Percentiles rank a stretch among this genome's conserved stretches.
Conservation (phyloP, 2,113 vertebrate genomes). For the Stomatorhinus ivindoensis region DNA sequence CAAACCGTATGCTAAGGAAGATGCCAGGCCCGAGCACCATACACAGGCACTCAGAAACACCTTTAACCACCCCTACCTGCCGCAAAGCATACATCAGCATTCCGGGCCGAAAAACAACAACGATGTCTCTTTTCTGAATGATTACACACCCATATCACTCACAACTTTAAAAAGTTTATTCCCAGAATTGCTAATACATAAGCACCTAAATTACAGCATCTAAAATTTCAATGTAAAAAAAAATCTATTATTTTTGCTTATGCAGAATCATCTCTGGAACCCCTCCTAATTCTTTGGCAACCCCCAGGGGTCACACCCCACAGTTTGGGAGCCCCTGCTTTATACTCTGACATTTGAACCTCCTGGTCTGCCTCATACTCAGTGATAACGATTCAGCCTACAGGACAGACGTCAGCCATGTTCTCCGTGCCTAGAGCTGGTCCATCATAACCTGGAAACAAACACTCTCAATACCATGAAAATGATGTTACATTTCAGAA, state of each 20-base stretch:
- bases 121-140: background rate
- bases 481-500: background rate
- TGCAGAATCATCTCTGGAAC: background rate
- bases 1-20: background rate
- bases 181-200: background rate
- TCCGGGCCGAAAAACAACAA: background rate
- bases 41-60: background rate
- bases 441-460: background rate
- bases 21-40: background rate
- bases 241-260: background rate
- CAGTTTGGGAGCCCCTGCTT: background rate
- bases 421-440: background rate
- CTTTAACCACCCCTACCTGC: background rate
- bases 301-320: background rate
- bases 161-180: background rate
- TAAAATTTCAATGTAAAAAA: background rate
- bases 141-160: background rate
- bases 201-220: background rate
- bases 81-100: background rate
- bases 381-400: background rate
- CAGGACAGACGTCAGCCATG: background rate
- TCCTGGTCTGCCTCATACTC: background rate
- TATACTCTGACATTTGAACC: background rate
- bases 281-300: background rate
- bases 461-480: background rate